Evolutionary conservation across 2,888 invertebrate species (phyloP), one percentile per base, ranked within the genome.

Genomic region (Stramonita haemastoma): DNA sequence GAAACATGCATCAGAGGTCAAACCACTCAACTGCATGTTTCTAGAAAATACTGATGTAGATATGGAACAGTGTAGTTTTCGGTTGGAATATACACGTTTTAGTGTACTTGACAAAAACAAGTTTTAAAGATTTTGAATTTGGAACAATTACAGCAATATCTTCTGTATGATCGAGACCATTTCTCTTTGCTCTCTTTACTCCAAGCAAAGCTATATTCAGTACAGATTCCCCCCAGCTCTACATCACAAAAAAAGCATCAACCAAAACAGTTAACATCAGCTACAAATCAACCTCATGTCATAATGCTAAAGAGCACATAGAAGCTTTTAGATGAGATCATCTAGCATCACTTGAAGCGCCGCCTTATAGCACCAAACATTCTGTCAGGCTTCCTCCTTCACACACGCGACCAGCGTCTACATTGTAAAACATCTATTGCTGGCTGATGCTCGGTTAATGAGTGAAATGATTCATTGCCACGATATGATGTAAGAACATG

Each of bases 241-340:
- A 46, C 36, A 26, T 17, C 8, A 5, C 17, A 83, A 83, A 8
- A 4, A 22, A 6, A 26, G 5, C 13, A 46, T 17, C 46, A 83
- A 79, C 15, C 32, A 15, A 79, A 32, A 32, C 32, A 1, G 15
- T 73, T 4, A 57, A 81, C 17, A 22, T 11, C 86, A 29, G 86
- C 86, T 66, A 66, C 86, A 86, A 5, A 60, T 66, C 86, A 86
- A 86, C 86, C 86, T 86, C 86, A 86, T 86, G 81, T 22, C 34
- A 34, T 6, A 32, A 11, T 22, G 11, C 36, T 17, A 1, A 29
- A 26, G 6, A 36, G 81, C 36, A 36, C 46, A 83, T 36, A 4
- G 36, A 83, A 83, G 81, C 81, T 6, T 46, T 22, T 6, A 46
- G 29, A n/a, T n/a, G n/a, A n/a, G n/a, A n/a, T n/a, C n/a, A n/a